Percentiles rank a stretch among this genome's conserved stretches.
Conservation (phyloP, 2,888 invertebrate genomes). For the Parnassius smintheus region DNA sequence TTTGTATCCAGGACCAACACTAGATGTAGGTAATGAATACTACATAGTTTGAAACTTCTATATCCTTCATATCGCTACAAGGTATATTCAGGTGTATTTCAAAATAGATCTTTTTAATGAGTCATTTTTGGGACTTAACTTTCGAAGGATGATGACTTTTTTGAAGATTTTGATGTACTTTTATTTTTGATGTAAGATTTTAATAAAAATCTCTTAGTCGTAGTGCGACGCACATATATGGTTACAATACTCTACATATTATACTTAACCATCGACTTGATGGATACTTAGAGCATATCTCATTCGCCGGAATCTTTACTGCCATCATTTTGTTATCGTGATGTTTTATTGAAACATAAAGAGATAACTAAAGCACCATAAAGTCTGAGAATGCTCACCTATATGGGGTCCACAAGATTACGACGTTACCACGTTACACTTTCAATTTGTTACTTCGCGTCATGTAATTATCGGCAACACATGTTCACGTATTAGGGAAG, state of each 20-base stretch:
- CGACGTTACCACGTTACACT: slow-evolving; percentile 10
- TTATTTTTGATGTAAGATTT: no score
- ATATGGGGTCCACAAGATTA: slow-evolving; percentile 30
- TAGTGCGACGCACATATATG: slow-evolving; percentile 5
- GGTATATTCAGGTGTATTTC: no score
- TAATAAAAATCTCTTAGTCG: no score
- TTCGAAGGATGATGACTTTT: no score
- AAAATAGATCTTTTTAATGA: no score
- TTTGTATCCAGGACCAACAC: slow-evolving; percentile 10
- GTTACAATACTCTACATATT: slow-evolving; percentile 32
- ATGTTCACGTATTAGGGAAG: slow-evolving; percentile 35
- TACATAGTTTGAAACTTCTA: no score
- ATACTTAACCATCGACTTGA: slow-evolving; percentile 36
- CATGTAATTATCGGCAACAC: slow-evolving; percentile 29
- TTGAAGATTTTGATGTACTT: no score
- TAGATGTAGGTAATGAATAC: no score
- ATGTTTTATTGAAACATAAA: slow-evolving; percentile 40
- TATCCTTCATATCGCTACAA: no score
- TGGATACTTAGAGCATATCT: slow-evolving; percentile 38
- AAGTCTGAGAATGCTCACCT: slow-evolving; percentile 26
- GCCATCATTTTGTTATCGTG: slow-evolving; percentile 45
- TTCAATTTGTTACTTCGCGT: slow-evolving; percentile 8
- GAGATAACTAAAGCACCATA: neutral
- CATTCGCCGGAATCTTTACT: slow-evolving; percentile 50
- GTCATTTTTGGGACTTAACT: no score